phyloP scores from a whole-genome alignment of 2,888 invertebrate species.

The Hyalella azteca region DNA sequence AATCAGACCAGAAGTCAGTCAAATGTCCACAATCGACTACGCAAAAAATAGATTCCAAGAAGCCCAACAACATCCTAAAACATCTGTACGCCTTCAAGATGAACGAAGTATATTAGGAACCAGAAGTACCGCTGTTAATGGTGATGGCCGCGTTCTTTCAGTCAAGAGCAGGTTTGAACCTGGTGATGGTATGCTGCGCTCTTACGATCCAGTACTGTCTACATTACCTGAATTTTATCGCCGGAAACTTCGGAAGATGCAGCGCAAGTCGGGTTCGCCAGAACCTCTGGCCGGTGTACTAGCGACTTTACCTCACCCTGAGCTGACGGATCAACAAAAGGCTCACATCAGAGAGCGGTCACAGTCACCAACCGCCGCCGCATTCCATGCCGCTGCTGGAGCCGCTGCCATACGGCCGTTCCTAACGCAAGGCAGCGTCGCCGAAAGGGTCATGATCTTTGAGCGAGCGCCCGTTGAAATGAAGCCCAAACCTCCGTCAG shows the following conservation, averaged over 20 bases:
- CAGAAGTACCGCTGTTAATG: slow-evolving; percentile 50
- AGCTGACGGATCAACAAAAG: slow-evolving; percentile 70
- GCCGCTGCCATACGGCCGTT: slow-evolving; percentile 84
- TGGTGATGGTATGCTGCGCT: slow-evolving; percentile 52
- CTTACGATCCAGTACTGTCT: slow-evolving; percentile 57
- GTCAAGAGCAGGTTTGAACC: slow-evolving; percentile 61
- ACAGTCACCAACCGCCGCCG: slow-evolving; percentile 55
- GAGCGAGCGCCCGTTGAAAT: slow-evolving; percentile 74
- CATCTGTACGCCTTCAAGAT: slow-evolving; percentile 64
- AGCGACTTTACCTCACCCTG: slow-evolving; percentile 69
- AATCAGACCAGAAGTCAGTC: slow-evolving; percentile 37
- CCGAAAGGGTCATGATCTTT: slow-evolving; percentile 87
- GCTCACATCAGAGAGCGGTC: slow-evolving; percentile 65
- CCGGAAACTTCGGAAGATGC: slow-evolving; percentile 55
- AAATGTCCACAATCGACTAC: slow-evolving; percentile 71
- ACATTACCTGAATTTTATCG: slow-evolving; percentile 58
- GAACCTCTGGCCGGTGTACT: slow-evolving; percentile 51
- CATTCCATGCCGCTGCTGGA: slow-evolving; percentile 63
- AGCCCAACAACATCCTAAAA: slow-evolving; percentile 65
- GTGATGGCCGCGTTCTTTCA: slow-evolving; percentile 60
- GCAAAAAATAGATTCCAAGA: slow-evolving; percentile 73
- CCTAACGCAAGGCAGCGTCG: slow-evolving; percentile 86
- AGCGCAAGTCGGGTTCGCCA: slow-evolving; percentile 55
- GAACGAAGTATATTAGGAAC: slow-evolving; percentile 41
- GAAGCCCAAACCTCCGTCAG: slow-evolving; percentile 44